Conservation (phyloP, 2,797 vertebrate genomes). For the Oryzias sinensis region DNA sequence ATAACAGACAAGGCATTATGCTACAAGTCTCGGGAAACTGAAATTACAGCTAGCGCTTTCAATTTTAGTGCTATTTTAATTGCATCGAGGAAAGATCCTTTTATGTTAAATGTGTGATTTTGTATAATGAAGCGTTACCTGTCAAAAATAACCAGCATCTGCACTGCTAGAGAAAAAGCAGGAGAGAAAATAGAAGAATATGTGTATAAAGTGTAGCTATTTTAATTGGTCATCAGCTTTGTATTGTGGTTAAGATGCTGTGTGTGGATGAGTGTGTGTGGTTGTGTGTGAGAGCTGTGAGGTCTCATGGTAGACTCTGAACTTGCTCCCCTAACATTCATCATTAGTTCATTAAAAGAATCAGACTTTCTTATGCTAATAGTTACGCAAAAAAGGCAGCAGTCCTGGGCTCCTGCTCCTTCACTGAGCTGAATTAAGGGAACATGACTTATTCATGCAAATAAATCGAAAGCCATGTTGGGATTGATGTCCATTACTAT, state of each 20-base stretch:
- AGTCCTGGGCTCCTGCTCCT: constrained; percentile 41
- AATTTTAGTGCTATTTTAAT: constrained; percentile 58
- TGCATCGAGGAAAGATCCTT: constrained; percentile 56
- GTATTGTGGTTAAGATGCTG: constrained; percentile 27
- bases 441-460: constrained; percentile 78
- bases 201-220: constrained; percentile 70
- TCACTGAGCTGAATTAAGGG: constrained; percentile 70
- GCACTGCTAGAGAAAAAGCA: constrained; percentile 32
- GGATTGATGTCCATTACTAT: constrained; percentile 78
- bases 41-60: constrained; percentile 55
- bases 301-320: constrained; percentile 68
- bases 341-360: constrained; percentile 78
- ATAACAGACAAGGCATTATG: constrained; percentile 39
- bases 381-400: constrained; percentile 60
- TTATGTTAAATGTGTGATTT: constrained; percentile 57
- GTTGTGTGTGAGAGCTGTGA: constrained; percentile 15
- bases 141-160: constrained; percentile 65
- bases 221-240: constrained; percentile 75
- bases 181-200: constrained; percentile 42
- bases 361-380: constrained; percentile 75
- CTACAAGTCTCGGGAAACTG: constrained; percentile 35
- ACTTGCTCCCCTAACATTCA: constrained; percentile 74
- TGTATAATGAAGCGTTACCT: constrained; percentile 69
- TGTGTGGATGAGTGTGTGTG: constrained; percentile 15
- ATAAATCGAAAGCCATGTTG: constrained; percentile 77